Base-by-base conservation (phyloP, 2,888 invertebrate genomes). In the Frankliniella fusca region DNA sequence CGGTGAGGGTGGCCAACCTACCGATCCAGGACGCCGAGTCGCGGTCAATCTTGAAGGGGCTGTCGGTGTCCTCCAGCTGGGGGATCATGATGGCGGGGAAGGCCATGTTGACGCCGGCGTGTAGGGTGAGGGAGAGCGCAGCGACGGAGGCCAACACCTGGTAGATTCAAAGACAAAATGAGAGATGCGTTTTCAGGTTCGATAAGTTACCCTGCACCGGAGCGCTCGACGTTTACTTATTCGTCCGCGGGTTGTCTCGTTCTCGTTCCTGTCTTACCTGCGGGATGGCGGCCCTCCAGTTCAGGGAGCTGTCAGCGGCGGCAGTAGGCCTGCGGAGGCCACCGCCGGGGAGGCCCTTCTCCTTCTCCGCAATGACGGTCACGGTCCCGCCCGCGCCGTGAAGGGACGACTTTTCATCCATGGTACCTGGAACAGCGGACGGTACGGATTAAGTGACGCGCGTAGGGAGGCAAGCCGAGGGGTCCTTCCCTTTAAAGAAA, bases 1-100 rank as follows among this genome's bases (percentile, higher is more conserved):
- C 54, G 54, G 54, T 1, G 54, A 11, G 10, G 50, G 50, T 50
- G 9, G 54, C 15, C 3, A 79, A 82, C 85, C 86, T 86, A 91
- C 92, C 90, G 86, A 91, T 90, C 91, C 91, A 92, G 49, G 91
- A 90, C 49, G 88, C 89, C 86, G 91, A 87, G 49, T 88, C 87
- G 83, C 88, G 88, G 76, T 88, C 88, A 70, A 91, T 87, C 23
- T 85, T 85, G 61, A 90, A 88, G 54, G 87, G 85, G 83, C 88
- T 88, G 76, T 86, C 86, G 82, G 87, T 85, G 15, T 86, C 86
- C 83, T 88, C 85, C 80, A 91, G 87, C 84, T 91, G 90, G 15
- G 91, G 90, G 82, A 90, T 86, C 82, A 92, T 87, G 81, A 92
- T 88, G 11, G 91, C 90, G 85, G 91, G 90, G 85, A 90, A 92